Evolutionary conservation across 2,888 invertebrate genomes (phyloP).

Genomic region (Eilema caniola): DNA sequence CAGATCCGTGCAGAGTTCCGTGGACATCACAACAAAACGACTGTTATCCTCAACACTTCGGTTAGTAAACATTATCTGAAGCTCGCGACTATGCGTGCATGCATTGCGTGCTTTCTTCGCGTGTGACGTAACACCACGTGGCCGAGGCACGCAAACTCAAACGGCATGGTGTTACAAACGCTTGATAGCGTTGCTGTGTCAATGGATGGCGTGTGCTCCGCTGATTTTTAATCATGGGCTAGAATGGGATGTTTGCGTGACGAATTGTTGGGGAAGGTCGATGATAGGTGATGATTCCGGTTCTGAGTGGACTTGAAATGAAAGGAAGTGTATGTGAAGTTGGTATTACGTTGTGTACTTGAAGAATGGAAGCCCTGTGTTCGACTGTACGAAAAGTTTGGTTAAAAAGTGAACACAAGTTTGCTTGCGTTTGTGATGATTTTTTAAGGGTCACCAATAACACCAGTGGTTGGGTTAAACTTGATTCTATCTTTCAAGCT

Average conservation of each 20-base stretch:
- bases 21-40: conserved; percentile 18
- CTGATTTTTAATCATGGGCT: conserved; percentile 76
- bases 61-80: conserved; percentile 35
- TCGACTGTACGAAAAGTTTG: neutral
- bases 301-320: conserved; percentile 32
- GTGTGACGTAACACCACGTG: conserved; percentile 75
- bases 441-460: no score
- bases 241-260: conserved; percentile 75
- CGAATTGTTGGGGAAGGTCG: conserved; percentile 61
- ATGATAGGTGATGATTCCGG: conserved; percentile 41
- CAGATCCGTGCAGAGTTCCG: conserved; percentile 10
- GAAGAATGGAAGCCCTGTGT: neutral
- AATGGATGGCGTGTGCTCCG: conserved; percentile 82
- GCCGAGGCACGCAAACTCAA: conserved; percentile 70
- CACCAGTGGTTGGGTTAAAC: no score
- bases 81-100: conserved; percentile 63
- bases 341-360: neutral
- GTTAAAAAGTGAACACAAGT: neutral
- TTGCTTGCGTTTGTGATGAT: no score
- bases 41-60: conserved; percentile 21
- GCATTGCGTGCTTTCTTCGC: conserved; percentile 71
- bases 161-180: conserved; percentile 51
- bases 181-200: conserved; percentile 72
- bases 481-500: no score
- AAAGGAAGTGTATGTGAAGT: conserved; percentile 12